A percentile compares a stretch with the other conserved stretches of the same genome.
phyloP scores from a whole-genome alignment of 2,113 vertebrate genomes.

The Bambusicola thoracicus region DNA sequence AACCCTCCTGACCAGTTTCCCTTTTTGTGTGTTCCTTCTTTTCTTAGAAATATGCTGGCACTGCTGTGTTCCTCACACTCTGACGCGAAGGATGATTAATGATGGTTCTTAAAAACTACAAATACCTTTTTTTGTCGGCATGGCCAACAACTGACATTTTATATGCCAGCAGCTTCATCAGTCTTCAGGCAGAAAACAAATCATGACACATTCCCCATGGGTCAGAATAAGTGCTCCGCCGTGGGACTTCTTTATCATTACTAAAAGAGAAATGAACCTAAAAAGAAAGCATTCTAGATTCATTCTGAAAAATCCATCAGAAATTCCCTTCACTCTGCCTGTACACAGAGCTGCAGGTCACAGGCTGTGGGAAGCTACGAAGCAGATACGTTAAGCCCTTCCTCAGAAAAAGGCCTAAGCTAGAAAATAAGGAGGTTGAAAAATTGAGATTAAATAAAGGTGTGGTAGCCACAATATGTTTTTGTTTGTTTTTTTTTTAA shows the following conservation, averaged over 20 bases:
- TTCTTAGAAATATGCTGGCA: not conserved
- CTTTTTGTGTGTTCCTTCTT: not conserved
- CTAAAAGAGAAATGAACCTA: constrained; percentile 53
- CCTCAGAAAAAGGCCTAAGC: not conserved
- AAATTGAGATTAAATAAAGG: not conserved
- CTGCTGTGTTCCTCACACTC: not conserved
- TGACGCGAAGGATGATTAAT: not conserved
- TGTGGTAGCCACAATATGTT: not conserved
- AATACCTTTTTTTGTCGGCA: constrained; percentile 42
- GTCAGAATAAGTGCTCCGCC: constrained; percentile 38
- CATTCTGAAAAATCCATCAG: constrained; percentile 50
- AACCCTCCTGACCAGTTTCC: not conserved
- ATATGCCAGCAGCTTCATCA: constrained; percentile 44
- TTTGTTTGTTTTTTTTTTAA: not conserved
- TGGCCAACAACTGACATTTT: not conserved
- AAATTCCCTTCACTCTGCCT: constrained; percentile 29
- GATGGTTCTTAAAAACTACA: constrained; percentile 48
- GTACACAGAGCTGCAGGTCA: not conserved
- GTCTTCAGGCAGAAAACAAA: constrained; percentile 54
- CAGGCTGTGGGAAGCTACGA: not conserved
- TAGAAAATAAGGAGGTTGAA: not conserved
- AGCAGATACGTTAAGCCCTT: not conserved
- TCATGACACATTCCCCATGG: constrained; percentile 27
- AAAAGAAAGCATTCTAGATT: constrained; percentile 51
- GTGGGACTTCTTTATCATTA: constrained; percentile 33